Evolutionary conservation across 2,888 invertebrate genomes (phyloP).

Genomic region (Syritta pipiens): DNA sequence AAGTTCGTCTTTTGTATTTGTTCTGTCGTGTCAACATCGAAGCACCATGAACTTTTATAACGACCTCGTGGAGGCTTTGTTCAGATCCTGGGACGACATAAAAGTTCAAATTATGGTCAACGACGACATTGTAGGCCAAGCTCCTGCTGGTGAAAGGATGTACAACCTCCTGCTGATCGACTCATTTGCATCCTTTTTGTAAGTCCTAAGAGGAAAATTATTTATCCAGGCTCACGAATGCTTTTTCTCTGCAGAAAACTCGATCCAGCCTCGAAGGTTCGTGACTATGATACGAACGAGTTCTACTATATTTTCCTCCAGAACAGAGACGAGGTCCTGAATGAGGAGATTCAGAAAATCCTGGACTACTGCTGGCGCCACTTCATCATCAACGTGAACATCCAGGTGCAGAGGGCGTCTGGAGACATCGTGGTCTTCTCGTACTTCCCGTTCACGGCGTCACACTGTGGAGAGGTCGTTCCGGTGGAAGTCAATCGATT

Average conservation of each 20-base stretch:
- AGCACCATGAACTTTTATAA: slow-evolving; percentile 70
- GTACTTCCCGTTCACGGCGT: slow-evolving; percentile 72
- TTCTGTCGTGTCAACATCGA: slow-evolving; percentile 71
- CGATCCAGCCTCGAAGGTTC: slow-evolving; percentile 71
- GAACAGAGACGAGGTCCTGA: slow-evolving; percentile 66
- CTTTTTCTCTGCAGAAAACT: slow-evolving; percentile 66
- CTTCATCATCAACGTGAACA: slow-evolving; percentile 74
- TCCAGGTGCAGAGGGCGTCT: slow-evolving; percentile 72
- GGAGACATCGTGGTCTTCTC: slow-evolving; percentile 74
- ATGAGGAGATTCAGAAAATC: slow-evolving; percentile 72
- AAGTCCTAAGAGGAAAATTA: no score
- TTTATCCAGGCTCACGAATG: no score
- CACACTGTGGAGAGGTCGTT: slow-evolving; percentile 62
- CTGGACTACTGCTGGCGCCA: slow-evolving; percentile 74
- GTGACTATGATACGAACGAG: slow-evolving; percentile 72
- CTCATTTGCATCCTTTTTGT: no score
- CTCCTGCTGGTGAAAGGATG: slow-evolving; percentile 31
- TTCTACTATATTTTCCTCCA: slow-evolving; percentile 74
- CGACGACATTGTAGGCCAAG: neutral
- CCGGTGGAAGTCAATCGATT: slow-evolving; percentile 71
- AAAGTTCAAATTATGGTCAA: slow-evolving; percentile 72
- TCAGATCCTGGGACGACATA: slow-evolving; percentile 70
- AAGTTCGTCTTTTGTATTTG: slow-evolving; percentile 70
- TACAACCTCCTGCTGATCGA: slow-evolving; percentile 72
- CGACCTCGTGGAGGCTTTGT: slow-evolving; percentile 70